Conservation (phyloP, 2,113 vertebrate genomes). For the Hemibagrus wyckioides region DNA sequence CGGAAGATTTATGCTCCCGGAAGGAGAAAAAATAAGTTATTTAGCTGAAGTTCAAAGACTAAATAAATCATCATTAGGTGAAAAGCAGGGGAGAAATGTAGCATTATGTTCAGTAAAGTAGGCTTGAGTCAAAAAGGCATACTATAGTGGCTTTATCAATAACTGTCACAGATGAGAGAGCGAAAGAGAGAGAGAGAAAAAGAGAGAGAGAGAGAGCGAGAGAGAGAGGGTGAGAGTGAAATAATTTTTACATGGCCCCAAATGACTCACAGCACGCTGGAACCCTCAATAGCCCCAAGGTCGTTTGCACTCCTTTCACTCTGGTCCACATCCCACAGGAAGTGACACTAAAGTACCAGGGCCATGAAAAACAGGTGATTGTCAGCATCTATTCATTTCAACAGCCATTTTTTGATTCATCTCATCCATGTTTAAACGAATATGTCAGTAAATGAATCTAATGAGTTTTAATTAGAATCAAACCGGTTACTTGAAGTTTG, state of each 20-base stretch:
- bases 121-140: slow-evolving; percentile 22
- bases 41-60: slow-evolving; percentile 63
- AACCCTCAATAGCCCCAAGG: slow-evolving; percentile 46
- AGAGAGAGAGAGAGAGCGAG: slow-evolving; percentile 8
- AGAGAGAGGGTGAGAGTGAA: slow-evolving; percentile 7
- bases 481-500: background rate
- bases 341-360: slow-evolving; percentile 24
- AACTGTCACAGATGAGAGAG: slow-evolving; percentile 3
- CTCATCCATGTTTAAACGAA: slow-evolving; percentile 24
- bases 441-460: slow-evolving; percentile 9
- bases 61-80: slow-evolving; percentile 60
- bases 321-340: slow-evolving; percentile 43
- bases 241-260: slow-evolving; percentile 25
- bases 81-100: slow-evolving; percentile 25
- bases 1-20: slow-evolving; percentile 60
- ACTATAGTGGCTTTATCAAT: slow-evolving; percentile 14
- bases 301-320: slow-evolving; percentile 50
- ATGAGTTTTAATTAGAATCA: slow-evolving; percentile 15
- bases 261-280: slow-evolving; percentile 25
- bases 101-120: slow-evolving; percentile 33
- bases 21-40: slow-evolving; percentile 56
- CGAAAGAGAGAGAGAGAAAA: slow-evolving; percentile 3
- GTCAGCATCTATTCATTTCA: slow-evolving; percentile 39
- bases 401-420: slow-evolving; percentile 19
- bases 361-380: slow-evolving; percentile 43